Evolutionary conservation across 2,113 vertebrate species (phyloP).

Genomic region (Periophthalmus modestus): DNA sequence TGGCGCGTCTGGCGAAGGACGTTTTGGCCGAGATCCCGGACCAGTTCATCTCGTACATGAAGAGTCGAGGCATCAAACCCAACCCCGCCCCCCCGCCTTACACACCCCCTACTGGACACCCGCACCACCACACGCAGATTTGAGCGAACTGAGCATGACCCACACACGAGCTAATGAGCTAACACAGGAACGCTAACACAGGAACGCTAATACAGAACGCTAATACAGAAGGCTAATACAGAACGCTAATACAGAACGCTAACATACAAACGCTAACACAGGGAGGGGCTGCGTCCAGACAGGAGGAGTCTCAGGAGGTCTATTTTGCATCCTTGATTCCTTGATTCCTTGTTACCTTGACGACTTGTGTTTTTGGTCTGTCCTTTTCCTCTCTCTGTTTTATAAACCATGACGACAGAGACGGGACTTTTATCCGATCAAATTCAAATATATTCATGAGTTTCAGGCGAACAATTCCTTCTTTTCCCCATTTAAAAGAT

Average conservation of each 20-base stretch:
- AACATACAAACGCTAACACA: conserved; percentile 12
- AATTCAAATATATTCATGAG: not conserved
- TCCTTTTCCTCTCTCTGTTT: not conserved
- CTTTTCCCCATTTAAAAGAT: no score
- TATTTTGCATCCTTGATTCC: conserved; percentile 6
- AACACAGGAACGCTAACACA: conserved; percentile 42
- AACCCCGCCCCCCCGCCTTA: conserved; percentile 80
- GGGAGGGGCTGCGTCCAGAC: conserved; percentile 38
- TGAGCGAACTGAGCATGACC: conserved; percentile 59
- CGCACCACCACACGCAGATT: conserved; percentile 81
- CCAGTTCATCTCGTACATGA: conserved; percentile 95
- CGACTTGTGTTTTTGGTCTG: not conserved
- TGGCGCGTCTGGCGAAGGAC: conserved; percentile 90
- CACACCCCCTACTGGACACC: conserved; percentile 75
- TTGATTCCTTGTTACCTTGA: not conserved
- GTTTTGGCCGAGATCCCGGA: conserved; percentile 93
- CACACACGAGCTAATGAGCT: conserved; percentile 36
- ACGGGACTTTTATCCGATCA: no score
- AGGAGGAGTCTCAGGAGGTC: conserved; percentile 28
- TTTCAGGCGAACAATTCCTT: not conserved
- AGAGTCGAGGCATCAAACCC: conserved; percentile 81
- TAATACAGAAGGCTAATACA: conserved; percentile 12
- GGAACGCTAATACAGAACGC: conserved; percentile 22
- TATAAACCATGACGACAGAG: not conserved
- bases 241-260: conserved; percentile 13